A percentile compares a stretch with the other conserved stretches of the same genome.
Conservation (phyloP, 2,113 vertebrate genomes). For the Meriones unguiculatus region DNA sequence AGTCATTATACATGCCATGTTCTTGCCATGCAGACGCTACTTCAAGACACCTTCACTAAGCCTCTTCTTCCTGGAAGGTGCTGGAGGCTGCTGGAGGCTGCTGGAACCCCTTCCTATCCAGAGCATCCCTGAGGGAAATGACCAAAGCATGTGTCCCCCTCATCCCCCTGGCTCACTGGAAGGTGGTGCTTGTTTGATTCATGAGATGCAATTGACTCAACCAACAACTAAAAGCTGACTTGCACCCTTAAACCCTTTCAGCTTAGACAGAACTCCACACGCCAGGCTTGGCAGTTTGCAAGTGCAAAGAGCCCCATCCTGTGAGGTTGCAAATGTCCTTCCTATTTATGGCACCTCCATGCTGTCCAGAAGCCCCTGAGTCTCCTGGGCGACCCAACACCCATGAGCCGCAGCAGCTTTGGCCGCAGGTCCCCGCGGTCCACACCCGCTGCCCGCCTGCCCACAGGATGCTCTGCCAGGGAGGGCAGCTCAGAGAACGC, state of each 20-base stretch:
- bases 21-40: not conserved
- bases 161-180: not conserved
- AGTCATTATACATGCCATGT: not conserved
- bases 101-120: not conserved
- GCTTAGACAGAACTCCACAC: not conserved
- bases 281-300: not conserved
- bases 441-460: not conserved
- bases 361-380: not conserved
- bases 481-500: slow-evolving; percentile 80
- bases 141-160: not conserved
- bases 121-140: not conserved
- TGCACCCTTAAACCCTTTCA: not conserved
- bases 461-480: slow-evolving; percentile 66
- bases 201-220: not conserved
- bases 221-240: not conserved
- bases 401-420: not conserved
- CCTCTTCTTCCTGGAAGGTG: not conserved
- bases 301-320: not conserved
- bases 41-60: not conserved
- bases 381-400: not conserved
- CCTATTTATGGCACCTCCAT: not conserved
- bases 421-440: not conserved
- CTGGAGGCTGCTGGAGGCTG: not conserved
- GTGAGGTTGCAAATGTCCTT: not conserved
- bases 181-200: not conserved